Evolutionary conservation across 1,140 invertebrate genomes (phyloP), one percentile per base, ranked within the genome.

Genomic region (Drosophila obscura): DNA sequence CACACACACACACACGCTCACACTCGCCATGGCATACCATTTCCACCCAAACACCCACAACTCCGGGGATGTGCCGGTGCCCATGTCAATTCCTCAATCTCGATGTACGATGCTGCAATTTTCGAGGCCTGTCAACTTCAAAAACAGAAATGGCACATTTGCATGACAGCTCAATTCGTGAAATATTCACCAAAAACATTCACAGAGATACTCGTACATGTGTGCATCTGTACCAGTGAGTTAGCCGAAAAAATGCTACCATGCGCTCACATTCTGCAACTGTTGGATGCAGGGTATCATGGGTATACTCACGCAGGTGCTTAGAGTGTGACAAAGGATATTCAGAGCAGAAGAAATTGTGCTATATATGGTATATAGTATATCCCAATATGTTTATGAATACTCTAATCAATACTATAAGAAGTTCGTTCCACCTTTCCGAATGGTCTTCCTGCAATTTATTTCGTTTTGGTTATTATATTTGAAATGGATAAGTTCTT

Each of bases 151-250:
- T 83, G 78, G 63, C 79, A 87, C 72, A 88, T 87, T 87, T 87
- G 83, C 83, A 87, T 87, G 83, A 88, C 83, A 88, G 83, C 79
- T 88, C 82, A 82, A 87, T 88, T 87, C 82, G 78, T 88, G 82
- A 85, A 85, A 85, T 85, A 88, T 87, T 85, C 51, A 64, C 73
- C 56, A 50, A 56, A 62, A 52, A 49, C 28, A 52, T 45, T 50
- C 28, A 39, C 35, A 39, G 46, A 39, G 48, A 7, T 28, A 58
- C 16, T 62, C 49, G 58, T 61, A 46, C 55, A 16, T 51, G 49
- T 44, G 49, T 65, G 31, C 60, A 35, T 59, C 22, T 59, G 46
- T 16, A 48, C 15, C 5, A 50, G 39, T 58, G 65, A 55, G 73
- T 64, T 77, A 77, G 78, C 31, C 61, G 8, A 49, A 51, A 72